These are phyloP conservation scores for Phymanthus crucifer DNA, from an alignment of 92 coral and sea anemone species.

Conservation along the genomic window DNA sequence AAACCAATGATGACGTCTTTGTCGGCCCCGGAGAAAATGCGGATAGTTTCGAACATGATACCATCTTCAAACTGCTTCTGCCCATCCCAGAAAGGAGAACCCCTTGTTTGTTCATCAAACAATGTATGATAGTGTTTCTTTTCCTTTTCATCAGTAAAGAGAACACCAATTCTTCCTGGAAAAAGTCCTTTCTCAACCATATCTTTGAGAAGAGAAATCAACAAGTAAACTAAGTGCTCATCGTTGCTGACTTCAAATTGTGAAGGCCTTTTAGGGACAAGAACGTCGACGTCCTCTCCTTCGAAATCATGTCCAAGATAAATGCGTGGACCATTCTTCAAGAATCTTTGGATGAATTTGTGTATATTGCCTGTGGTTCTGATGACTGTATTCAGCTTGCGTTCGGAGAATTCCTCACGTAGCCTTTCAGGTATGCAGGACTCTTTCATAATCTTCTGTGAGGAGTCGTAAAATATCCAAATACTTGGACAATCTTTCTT, in stretches of 20 bases:
- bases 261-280: neutral
- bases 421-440: neutral
- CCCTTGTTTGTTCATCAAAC: neutral
- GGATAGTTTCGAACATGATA: neutral
- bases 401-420: neutral
- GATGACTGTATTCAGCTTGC: neutral
- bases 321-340: neutral
- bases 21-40: neutral
- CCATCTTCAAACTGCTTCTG: neutral
- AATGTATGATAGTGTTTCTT: neutral
- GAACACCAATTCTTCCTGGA: neutral
- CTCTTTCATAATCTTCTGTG: neutral
- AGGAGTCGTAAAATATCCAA: neutral
- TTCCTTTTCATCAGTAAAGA: neutral
- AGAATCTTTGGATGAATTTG: neutral
- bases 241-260: neutral
- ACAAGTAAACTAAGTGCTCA: neutral
- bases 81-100: neutral
- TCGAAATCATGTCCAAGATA: neutral
- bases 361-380: neutral
- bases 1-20: neutral
- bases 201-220: neutral
- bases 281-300: neutral
- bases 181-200: neutral
- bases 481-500: neutral